Base-by-base conservation (phyloP, 2,888 invertebrate genomes). In the Caenorhabditis plicata region DNA sequence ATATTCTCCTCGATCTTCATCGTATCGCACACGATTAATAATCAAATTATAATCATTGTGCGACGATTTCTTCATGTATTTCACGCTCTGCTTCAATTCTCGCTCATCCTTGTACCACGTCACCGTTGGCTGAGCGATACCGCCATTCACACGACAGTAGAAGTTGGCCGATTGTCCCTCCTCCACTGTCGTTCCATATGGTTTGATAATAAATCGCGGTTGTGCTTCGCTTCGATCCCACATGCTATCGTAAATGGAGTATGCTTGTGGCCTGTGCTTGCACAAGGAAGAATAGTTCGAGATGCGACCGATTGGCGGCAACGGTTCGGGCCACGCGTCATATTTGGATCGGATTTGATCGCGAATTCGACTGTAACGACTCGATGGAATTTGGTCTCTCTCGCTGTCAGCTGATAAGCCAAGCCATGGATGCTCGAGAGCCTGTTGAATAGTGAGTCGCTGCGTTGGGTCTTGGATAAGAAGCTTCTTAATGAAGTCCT, bases 361-460 rank as follows among this genome's bases (percentile, higher is more conserved):
- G 48, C 96, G 87, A 83, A 95, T 88, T 61, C 87, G 88, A 74
- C 90, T 86, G 84, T 93, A 95, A 71, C 90, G 86, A 48, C 89
- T 87, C 67, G 89, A 88, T 47, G 90, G 89, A 80, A 98, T 94
- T 46, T 78, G 88, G 76, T 82, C 72, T 29, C 73, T 61, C 38
- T 54, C 62, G 20, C 48, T 52, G 15, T 50, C 66, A n/a, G 32
- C 46, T 17, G 61, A 63, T 15, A 62, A 58, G 51, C 92, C 92
- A 73, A 99, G 84, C 98, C 98, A 99, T 35, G 90, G 85, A 85
- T 99, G 98, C 51, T 91, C 84, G 31, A 99, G 83, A 81, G 95
- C 93, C 84, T 98, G 96, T 85, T 96, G 94, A 0, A 96, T 93
- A 0, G 93, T 98, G 90, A 99, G 88, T 79, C 98, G 90, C 83